Evolutionary conservation across 1,140 invertebrate genomes (phyloP).

Genomic region (Hycleus phaleratus): DNA sequence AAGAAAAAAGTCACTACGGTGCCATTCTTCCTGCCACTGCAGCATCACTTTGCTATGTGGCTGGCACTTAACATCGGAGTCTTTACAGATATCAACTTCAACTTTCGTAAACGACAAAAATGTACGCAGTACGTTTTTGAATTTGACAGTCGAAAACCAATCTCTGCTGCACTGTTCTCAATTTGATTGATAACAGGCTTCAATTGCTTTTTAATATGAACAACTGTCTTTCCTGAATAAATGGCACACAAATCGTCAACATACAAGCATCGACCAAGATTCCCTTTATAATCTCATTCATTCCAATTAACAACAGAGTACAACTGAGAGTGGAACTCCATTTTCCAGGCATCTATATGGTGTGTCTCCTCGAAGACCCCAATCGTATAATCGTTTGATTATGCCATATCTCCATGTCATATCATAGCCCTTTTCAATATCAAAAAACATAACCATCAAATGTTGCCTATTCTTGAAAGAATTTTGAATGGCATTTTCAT

Average conservation of each 20-base stretch:
- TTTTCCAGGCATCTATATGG: conserved; percentile 3
- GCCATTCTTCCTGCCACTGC: too few relatives aligned
- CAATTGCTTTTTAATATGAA: neutral
- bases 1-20: too few relatives aligned
- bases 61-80: too few relatives aligned
- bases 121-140: conserved; percentile 5
- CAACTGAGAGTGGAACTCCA: conserved; percentile 14
- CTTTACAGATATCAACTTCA: too few relatives aligned
- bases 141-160: conserved; percentile 4
- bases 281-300: conserved; percentile 2
- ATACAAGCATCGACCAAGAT: conserved; percentile 10
- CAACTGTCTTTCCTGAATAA: neutral
- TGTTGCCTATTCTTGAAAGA: conserved; percentile 1
- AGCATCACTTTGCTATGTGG: too few relatives aligned
- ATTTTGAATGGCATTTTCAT: conserved; percentile 13
- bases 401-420: conserved; percentile 20
- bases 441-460: conserved; percentile 14
- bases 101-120: conserved; percentile 2
- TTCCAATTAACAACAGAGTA: conserved; percentile 14
- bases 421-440: conserved; percentile 19
- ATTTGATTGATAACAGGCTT: neutral
- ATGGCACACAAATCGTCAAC: conserved; percentile 11
- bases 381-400: conserved; percentile 10
- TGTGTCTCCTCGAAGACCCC: conserved; percentile 5
- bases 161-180: neutral